phyloP scores from a whole-genome alignment of 2,797 vertebrate genomes.

The Pseudochromis fuscus region DNA sequence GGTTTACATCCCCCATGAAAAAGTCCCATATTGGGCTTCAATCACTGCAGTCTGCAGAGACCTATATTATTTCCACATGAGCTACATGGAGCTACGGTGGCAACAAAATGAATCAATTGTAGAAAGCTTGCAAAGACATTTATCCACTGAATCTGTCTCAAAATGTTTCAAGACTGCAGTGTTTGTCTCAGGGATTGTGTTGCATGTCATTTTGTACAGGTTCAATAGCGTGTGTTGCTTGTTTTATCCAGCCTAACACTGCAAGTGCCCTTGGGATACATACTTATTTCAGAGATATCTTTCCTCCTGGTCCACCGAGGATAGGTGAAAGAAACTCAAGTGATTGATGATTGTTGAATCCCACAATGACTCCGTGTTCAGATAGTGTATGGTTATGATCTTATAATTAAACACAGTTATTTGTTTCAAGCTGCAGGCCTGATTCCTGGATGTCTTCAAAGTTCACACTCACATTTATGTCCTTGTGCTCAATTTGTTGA shows the following conservation, averaged over 20 bases:
- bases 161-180: background rate
- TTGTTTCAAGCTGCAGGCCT: too few species aligned
- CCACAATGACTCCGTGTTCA: background rate
- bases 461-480: too few species aligned
- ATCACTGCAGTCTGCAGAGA: conserved; percentile 10
- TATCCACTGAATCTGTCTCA: background rate
- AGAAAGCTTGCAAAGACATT: conserved; percentile 3
- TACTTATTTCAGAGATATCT: background rate
- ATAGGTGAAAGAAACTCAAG: conserved; percentile 12
- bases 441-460: too few species aligned
- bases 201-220: background rate
- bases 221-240: background rate
- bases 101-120: conserved; percentile 19
- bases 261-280: background rate
- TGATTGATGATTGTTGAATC: conserved; percentile 18
- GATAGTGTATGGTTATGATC: too few species aligned
- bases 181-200: too few species aligned
- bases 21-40: conserved; percentile 22
- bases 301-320: background rate
- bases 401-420: too few species aligned
- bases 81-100: conserved; percentile 9
- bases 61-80: conserved; percentile 24
- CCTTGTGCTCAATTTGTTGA: too few species aligned
- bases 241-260: background rate
- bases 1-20: conserved; percentile 39